phyloP scores from a whole-genome alignment of 2,888 invertebrate species.

The Acholoe squamosa region DNA sequence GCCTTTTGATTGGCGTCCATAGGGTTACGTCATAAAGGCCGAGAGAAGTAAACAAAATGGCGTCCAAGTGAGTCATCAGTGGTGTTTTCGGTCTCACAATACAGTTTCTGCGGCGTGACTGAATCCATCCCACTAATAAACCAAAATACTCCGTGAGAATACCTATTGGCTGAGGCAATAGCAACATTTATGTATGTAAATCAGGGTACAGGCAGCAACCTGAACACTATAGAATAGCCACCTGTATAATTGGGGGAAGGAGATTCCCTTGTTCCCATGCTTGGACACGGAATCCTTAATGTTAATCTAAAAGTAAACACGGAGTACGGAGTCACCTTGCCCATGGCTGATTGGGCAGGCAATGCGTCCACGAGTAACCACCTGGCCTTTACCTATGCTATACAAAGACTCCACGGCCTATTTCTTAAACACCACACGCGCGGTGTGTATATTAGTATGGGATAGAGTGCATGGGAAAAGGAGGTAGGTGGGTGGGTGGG shows the following conservation, averaged over 20 bases:
- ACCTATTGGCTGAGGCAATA: not conserved
- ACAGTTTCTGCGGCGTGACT: not conserved
- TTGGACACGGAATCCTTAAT: not conserved
- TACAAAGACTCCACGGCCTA: conserved; percentile 31
- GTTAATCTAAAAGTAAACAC: conserved; percentile 30
- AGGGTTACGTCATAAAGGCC: conserved; percentile 33
- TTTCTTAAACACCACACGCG: not conserved
- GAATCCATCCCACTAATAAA: not conserved
- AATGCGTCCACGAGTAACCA: not conserved
- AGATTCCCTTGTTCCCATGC: conserved; percentile 11
- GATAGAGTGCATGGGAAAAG: not conserved
- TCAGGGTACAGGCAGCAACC: not conserved
- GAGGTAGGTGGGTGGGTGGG: not conserved
- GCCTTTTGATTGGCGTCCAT: conserved; percentile 16
- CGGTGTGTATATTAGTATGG: not conserved
- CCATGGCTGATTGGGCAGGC: not conserved
- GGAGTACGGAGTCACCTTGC: not conserved
- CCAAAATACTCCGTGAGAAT: not conserved
- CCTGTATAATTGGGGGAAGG: not conserved
- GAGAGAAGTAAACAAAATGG: conserved; percentile 40
- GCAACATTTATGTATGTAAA: not conserved
- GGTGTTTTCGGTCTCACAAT: conserved; percentile 27
- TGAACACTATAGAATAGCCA: not conserved
- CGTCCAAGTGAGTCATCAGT: conserved; percentile 44
- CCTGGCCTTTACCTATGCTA: not conserved